Percentiles rank a stretch among this genome's conserved stretches.
phyloP scores from a whole-genome alignment of 2,113 vertebrate genomes.

The Callospermophilus lateralis region DNA sequence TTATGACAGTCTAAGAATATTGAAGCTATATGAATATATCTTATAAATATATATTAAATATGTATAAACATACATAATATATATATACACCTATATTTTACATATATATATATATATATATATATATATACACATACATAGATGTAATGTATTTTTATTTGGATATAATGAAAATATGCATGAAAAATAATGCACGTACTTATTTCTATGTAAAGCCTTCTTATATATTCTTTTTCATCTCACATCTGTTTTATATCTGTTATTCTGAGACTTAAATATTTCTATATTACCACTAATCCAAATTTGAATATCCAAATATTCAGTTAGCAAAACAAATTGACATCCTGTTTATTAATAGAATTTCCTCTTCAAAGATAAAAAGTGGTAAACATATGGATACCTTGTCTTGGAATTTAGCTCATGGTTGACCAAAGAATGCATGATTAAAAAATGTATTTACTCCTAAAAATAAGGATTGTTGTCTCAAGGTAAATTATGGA shows the following conservation, averaged over 20 bases:
- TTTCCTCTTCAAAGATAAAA: background rate
- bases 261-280: background rate
- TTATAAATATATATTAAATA: too few relatives aligned
- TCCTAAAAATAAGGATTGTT: background rate
- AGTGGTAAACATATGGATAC: background rate
- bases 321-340: background rate
- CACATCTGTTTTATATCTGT: background rate
- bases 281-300: background rate
- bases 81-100: background rate
- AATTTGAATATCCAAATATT: background rate
- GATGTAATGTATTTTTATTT: too few relatives aligned
- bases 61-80: background rate
- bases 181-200: too few relatives aligned
- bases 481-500: background rate
- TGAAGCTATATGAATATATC: too few relatives aligned
- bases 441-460: background rate
- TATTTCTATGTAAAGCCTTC: background rate
- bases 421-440: background rate
- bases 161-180: background rate
- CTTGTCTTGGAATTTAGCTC: background rate
- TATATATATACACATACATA: background rate
- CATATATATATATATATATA: background rate
- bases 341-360: background rate
- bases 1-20: too few relatives aligned
- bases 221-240: background rate